A percentile compares a stretch with the other conserved stretches of the same genome.
These are phyloP conservation scores for Manacus vitellinus DNA, from an alignment of 2,113 vertebrate species.

Conservation along the genomic window DNA sequence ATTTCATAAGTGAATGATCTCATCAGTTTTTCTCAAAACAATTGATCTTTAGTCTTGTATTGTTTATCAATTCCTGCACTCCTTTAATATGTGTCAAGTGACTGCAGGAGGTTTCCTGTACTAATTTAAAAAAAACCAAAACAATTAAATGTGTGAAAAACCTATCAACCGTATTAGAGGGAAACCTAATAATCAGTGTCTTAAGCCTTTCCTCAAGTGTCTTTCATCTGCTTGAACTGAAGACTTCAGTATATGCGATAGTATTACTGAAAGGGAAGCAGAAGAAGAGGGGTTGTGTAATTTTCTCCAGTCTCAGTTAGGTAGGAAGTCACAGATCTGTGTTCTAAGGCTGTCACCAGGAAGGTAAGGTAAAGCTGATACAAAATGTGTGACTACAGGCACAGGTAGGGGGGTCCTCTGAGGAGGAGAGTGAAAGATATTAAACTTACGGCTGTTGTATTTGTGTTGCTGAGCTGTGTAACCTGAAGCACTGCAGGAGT, in stretches of 20 bases:
- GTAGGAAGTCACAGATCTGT: neutral
- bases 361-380: neutral
- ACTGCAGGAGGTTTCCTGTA: neutral
- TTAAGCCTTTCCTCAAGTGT: neutral
- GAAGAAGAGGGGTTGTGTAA: neutral
- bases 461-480: neutral
- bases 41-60: neutral
- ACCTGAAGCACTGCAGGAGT: neutral
- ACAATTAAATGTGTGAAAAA: neutral
- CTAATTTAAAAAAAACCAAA: neutral
- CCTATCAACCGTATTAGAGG: neutral
- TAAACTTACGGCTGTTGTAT: neutral
- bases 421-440: neutral
- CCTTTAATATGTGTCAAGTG: neutral
- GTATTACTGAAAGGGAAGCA: neutral
- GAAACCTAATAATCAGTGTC: neutral
- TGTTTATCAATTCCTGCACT: neutral
- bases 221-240: neutral
- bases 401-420: neutral
- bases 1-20: conserved; percentile 28
- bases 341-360: neutral
- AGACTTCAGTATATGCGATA: neutral
- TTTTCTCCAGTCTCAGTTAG: neutral
- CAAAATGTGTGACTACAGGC: neutral
- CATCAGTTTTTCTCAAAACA: conserved; percentile 16